Percentiles rank a stretch among this genome's conserved stretches.
Conservation (phyloP, 2,113 vertebrate species). For the Mastomys coucha region DNA sequence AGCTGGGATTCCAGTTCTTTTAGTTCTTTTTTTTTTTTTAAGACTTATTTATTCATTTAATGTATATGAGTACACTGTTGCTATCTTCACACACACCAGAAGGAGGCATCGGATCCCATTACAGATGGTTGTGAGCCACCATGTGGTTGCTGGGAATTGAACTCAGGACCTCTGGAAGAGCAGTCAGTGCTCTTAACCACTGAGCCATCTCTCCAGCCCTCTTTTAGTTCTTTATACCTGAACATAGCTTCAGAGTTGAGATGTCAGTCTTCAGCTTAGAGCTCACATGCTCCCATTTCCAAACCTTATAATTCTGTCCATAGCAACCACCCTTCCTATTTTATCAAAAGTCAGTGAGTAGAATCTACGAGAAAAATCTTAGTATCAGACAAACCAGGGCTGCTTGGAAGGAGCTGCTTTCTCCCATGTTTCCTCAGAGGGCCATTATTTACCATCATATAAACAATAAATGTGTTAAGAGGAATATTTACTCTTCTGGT, state of each 20-base stretch:
- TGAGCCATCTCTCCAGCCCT: neutral
- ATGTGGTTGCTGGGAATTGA: too few relatives aligned
- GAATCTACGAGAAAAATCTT: neutral
- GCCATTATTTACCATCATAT: neutral
- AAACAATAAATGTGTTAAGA: neutral
- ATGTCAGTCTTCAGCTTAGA: constrained; percentile 8
- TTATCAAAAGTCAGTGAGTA: neutral
- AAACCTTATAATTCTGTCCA: neutral
- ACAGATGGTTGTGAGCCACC: too few relatives aligned
- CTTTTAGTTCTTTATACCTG: constrained; percentile 13
- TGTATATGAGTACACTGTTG: too few relatives aligned
- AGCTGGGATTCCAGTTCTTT: neutral
- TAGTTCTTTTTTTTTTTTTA: too few relatives aligned
- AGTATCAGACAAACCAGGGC: neutral
- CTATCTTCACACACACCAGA: too few relatives aligned
- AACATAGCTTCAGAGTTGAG: neutral
- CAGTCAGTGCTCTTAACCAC: too few relatives aligned
- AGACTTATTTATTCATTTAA: too few relatives aligned
- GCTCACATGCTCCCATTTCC: neutral
- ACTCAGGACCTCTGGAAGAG: too few relatives aligned
- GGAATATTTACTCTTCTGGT: neutral
- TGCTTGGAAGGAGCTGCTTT: neutral
- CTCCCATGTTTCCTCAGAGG: neutral
- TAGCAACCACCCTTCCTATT: neutral
- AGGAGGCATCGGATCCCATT: too few relatives aligned